Base-by-base conservation (phyloP, 2,888 invertebrate species). In the Yponomeuta evonymella region DNA sequence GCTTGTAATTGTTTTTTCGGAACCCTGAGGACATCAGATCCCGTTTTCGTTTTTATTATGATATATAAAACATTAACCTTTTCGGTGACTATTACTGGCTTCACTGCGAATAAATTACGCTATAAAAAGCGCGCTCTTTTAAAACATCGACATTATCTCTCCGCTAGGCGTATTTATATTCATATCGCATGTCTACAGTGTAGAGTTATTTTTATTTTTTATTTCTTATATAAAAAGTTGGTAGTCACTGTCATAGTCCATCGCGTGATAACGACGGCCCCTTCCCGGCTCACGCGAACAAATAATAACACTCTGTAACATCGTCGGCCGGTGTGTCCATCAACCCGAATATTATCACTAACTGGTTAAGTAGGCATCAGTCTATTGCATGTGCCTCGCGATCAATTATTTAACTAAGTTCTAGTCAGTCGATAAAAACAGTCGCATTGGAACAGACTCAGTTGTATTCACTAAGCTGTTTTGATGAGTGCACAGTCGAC, bases 201-300 rank as follows among this genome's bases (percentile, higher is more conserved):
- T 58, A 1, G 51, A 58, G 51, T 58, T 58, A 58, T 58, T 58
- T 15, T 58, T 58, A 58, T 58, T 58, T 58, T 58, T 58, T 58
- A 58, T 58, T 58, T 58, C 51, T 58, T 12, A 15, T 58, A 58
- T 58, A 58, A 58, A 58, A 58, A 58, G 51, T 58, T 58, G 51
- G 51, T 76, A 78, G 76, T 76, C 75, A 76, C 78, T 80, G 77
- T 79, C 78, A 76, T 75, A 76, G 76, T 75, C 77, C 81, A 76
- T 86, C 79, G 88, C 87, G 86, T 87, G 87, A 82, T 83, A 78
- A 75, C 74, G 80, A 76, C 81, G 76, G 77, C 76, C 76, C 75
- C 79, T 77, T 80, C 79, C 81, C 77, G 79, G 73, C 75, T 74
- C 81, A 79, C 79, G 76, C 75, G 76, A 79, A 75, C 77, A 74